phyloP scores from a whole-genome alignment of 2,113 vertebrate species.

The Panthera uncia region DNA sequence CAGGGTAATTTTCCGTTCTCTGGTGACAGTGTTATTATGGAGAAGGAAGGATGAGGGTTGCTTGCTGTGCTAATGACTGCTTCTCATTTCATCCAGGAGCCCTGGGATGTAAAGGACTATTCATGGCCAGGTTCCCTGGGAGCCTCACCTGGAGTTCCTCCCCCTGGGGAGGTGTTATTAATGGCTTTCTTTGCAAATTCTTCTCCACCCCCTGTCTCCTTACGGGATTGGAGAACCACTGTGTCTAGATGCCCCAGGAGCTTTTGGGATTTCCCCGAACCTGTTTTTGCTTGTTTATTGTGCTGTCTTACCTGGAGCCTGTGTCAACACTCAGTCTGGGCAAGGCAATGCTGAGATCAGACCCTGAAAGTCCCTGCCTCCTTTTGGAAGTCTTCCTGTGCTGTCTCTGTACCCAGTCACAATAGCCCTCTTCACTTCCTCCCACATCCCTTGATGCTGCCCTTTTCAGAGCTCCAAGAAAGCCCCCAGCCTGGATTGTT shows the following conservation, averaged over 20 bases:
- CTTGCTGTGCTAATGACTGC: slow-evolving; percentile 40
- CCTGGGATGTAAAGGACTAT: rapidly evolving
- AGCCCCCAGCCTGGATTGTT: neutral
- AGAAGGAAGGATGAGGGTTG: slow-evolving; percentile 29
- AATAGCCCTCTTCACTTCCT: neutral
- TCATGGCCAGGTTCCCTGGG: neutral
- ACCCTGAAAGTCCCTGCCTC: neutral
- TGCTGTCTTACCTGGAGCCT: neutral
- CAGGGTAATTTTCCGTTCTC: slow-evolving; percentile 60
- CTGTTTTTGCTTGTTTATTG: neutral
- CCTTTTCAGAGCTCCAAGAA: neutral
- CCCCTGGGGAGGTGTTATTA: neutral
- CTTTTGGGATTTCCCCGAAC: neutral
- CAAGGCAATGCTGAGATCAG: neutral
- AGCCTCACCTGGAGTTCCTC: neutral
- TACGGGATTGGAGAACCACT: neutral
- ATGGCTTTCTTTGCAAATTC: neutral
- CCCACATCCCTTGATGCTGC: neutral
- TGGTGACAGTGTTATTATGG: slow-evolving; percentile 30
- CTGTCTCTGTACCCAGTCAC: neutral
- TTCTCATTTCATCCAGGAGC: neutral
- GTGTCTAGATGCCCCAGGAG: neutral
- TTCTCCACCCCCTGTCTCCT: neutral
- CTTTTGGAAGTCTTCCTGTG: rapidly evolving
- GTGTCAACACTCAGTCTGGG: neutral